Base-by-base conservation (phyloP, 2,888 invertebrate species). In the Plebejus anna region DNA sequence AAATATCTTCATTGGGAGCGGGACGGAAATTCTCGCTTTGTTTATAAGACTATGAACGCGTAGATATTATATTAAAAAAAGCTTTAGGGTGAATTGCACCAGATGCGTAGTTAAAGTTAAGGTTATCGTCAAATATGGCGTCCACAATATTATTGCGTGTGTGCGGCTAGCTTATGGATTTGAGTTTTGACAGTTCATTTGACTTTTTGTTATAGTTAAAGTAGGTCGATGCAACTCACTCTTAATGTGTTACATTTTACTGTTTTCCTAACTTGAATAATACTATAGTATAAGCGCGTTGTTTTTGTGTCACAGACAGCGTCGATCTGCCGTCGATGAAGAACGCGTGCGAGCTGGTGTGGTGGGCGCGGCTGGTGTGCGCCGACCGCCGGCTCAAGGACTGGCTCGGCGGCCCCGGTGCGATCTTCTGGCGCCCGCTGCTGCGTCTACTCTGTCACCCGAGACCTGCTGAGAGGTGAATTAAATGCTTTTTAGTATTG, bases 401-500 rank as follows among this genome's bases (percentile, higher is more conserved):
- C 88, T 98, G 98, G 98, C 94, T 98, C 73, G 98, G 98, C 16
- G 95, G 96, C 0, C 96, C 97, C 81, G 98, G 98, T 7, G 95
- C 96, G 2, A 94, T 95, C n/a, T 98, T 98, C 91, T 98, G 98
- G 98, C 95, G 96, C 73, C 97, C 97, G 4, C 91, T 98, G 79
- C 94, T 98, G 11, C 95, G 96, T 78, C 94, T 97, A 85, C 94
- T 97, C 47, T 97, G 97, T 85, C 95, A 95, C 84, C 95, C 95
- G 70, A 92, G 95, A 38, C 90, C 92, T 1, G 83, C 82, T 36
- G 84, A 86, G 77, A 86, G 85, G 94, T 85, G 86, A 86, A 82
- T 66, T 7, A 55, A 55, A 22, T 11, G 9, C 77, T 55, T 79
- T 72, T 79, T 42, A 42, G 42, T 42, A 42, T 7, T 42, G 42